Evolutionary conservation across 1,140 invertebrate genomes (phyloP).

Genomic region (Zeugodacus cucurbitae): DNA sequence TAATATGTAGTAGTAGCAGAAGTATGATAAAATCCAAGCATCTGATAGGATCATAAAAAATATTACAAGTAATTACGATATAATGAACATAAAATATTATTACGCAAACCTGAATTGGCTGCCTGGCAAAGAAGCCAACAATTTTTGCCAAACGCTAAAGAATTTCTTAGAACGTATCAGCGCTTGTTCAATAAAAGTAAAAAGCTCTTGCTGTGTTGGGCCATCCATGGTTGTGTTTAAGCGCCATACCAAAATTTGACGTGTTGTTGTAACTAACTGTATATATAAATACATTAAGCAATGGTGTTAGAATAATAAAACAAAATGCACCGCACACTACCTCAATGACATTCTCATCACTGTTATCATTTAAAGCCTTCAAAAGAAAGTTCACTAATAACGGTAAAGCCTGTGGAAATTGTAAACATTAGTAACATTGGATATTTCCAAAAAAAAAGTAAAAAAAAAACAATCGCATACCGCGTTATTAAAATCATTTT

Average conservation of each 20-base stretch:
- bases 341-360: conserved; percentile 54
- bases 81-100: background rate
- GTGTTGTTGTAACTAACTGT: conserved; percentile 55
- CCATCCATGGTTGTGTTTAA: conserved; percentile 40
- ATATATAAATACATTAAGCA: background rate
- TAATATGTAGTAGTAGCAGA: conserved; percentile 63
- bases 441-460: background rate
- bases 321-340: conserved; percentile 42
- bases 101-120: conserved; percentile 49
- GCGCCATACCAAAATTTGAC: conserved; percentile 55
- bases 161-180: conserved; percentile 58
- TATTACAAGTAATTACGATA: background rate
- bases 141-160: conserved; percentile 58
- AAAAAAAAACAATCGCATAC: background rate
- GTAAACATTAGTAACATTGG: background rate
- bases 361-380: conserved; percentile 56
- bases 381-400: conserved; percentile 56
- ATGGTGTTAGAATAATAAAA: background rate
- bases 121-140: conserved; percentile 48
- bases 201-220: conserved; percentile 55
- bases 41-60: conserved; percentile 51
- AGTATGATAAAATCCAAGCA: conserved; percentile 66
- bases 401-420: conserved; percentile 49
- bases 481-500: conserved; percentile 35
- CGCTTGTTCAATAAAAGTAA: conserved; percentile 53